These are phyloP conservation scores for Hyperoplus immaculatus DNA, from an alignment of 2,797 vertebrate species.

Conservation along the genomic window DNA sequence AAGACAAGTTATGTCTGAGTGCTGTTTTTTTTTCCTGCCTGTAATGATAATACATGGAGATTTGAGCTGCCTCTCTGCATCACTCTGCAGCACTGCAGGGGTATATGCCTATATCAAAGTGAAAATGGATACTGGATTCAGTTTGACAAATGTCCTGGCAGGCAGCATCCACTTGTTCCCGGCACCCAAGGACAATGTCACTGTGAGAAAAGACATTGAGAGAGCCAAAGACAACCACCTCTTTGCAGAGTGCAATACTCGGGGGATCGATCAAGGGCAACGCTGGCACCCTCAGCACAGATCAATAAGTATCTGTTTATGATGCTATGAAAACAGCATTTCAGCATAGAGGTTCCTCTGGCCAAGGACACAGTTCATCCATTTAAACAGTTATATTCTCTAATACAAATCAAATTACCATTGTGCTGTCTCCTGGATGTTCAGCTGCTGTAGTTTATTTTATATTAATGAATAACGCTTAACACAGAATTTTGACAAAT, in stretches of 20 bases:
- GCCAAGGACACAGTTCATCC: slow-evolving; percentile 65
- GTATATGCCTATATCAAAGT: slow-evolving; percentile 29
- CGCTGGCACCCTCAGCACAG: slow-evolving; percentile 25
- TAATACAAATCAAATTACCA: slow-evolving; percentile 50
- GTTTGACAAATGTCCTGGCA: slow-evolving; percentile 59
- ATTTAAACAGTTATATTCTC: slow-evolving; percentile 46
- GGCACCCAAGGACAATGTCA: slow-evolving; percentile 49
- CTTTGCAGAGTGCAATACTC: slow-evolving; percentile 46
- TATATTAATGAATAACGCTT: slow-evolving; percentile 16
- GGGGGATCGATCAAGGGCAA: slow-evolving; percentile 64
- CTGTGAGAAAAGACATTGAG: slow-evolving; percentile 44
- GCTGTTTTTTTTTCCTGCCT: slow-evolving; percentile 5
- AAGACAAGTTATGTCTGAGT: not conserved
- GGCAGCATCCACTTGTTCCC: slow-evolving; percentile 14
- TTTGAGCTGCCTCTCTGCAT: slow-evolving; percentile 15
- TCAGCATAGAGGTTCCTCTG: slow-evolving; percentile 45
- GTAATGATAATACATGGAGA: slow-evolving; percentile 23
- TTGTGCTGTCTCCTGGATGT: slow-evolving; percentile 33
- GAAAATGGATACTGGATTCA: slow-evolving; percentile 47
- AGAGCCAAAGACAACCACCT: slow-evolving; percentile 44
- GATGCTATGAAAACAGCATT: slow-evolving; percentile 65
- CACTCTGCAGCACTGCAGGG: slow-evolving; percentile 22
- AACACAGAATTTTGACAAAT: slow-evolving; percentile 1
- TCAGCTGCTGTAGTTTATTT: not conserved
- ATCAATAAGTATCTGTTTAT: slow-evolving; percentile 79